Evolutionary conservation across 2,888 invertebrate species (phyloP), one percentile per base, ranked within the genome.

Genomic region (Drosophila paucipuncta): DNA sequence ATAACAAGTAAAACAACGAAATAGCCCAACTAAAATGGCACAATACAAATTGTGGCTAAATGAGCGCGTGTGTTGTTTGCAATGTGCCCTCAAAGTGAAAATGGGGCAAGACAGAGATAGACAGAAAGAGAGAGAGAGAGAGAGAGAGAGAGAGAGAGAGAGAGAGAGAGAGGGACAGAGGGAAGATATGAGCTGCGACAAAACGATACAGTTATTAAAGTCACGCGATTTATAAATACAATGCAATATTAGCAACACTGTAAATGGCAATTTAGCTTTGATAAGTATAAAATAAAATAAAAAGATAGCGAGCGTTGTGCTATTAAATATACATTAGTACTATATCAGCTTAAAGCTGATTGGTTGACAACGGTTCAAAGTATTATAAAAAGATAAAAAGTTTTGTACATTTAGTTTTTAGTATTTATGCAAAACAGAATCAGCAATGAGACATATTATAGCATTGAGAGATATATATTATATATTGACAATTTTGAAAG

Each of bases 81-180:
- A 63, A 77, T 75, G 75, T 73, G 73, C 71, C 75, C 77, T 64
- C 25, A 61, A 63, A 30, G 6, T 18, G 25, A 37, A 25, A 30
- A 28, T n/a, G 47, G 25, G 30, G 37, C 10, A 18, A 25, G 31
- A 11, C 9, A 11, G 39, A 18, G 16, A n/a, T 2, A 33, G 35
- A 43, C 18, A 5, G 3, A 28, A 1, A 50, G 16, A 22, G n/a
- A 22, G 28, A 18, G 41, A 16, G 9, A 18, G 28, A 13, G 30
- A 25, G 3, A 35, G 16, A 39, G n/a, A 10, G 6, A 9, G 11
- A 11, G 9, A 37, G 16, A 25, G 9, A 25, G 39, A 16, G 10
- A 16, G 18, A 33, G 9, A 25, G 5, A 25, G 9, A 37, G 16
- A 25, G 9, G n/a, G 39, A 16, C 7, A 16, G 18, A 33, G 9